Evolutionary conservation across 2,113 vertebrate species (phyloP), one percentile per base, ranked within the genome.

Genomic region (Hippolais icterina): DNA sequence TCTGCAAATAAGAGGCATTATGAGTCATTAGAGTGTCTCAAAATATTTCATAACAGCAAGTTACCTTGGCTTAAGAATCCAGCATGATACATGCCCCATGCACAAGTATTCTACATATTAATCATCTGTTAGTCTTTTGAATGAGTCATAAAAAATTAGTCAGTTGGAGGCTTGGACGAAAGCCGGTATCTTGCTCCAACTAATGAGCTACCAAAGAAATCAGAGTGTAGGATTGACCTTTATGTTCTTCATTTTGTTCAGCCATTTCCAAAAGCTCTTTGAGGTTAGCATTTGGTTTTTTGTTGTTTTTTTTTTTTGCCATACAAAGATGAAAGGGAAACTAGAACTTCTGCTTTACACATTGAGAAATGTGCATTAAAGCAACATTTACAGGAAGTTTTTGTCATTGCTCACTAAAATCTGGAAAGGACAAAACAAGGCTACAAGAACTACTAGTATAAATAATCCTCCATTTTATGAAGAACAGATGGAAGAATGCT

Each of bases 331-430:
- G 59, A 66, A 94, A 6, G 1, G 59, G 84, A 88, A 94, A 83
- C 59, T 50, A 94, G 79, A 90, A 95, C 90, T 97, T 95, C 96
- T 97, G 90, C 94, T 96, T 95, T 90, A 80, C 17, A 46, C 37
- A 39, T 12, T 61, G 25, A 96, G 85, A 96, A 94, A 89, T 56
- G 25, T 71, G 9, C 56, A 84, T 78, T 71, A 92, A 94, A 95
- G 68, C 76, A 95, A 87, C n/a, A 84, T 92, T 96, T 94, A 93
- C 72, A 75, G 81, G 91, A 97, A 94, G 61, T 25, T 91, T 92
- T 95, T 82, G n/a, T 81, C 28, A 83, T 41, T 79, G 65, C 70
- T 91, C 61, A 16, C 65, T 65, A 84, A 95, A 95, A 84, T 44
- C 63, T 96, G 87, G 77, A 89, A 96, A 93, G 78, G 63, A 69